Evolutionary conservation across 2,113 vertebrate species (phyloP).

Genomic region (Agelaius tricolor): DNA sequence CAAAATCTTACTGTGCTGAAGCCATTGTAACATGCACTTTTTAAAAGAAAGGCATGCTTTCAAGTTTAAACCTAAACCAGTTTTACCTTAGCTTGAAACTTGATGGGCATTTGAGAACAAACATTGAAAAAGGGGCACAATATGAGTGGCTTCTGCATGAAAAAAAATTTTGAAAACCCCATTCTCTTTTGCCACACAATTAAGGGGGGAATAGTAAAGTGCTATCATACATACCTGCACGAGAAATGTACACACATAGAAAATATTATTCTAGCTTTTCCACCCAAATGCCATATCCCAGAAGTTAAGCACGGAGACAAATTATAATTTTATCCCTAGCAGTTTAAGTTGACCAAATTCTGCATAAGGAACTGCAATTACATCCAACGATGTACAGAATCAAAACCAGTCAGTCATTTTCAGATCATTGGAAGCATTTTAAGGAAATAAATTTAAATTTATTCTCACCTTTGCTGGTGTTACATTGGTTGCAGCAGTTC

Average conservation of each 20-base stretch:
- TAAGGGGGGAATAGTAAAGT: neutral
- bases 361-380: neutral
- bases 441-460: neutral
- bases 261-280: neutral
- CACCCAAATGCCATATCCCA: neutral
- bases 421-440: neutral
- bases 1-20: neutral
- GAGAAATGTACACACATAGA: rapidly evolving
- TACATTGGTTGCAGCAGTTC: conserved; percentile 86
- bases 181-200: neutral
- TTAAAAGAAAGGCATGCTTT: neutral
- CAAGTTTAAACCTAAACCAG: neutral
- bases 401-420: neutral
- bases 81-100: neutral
- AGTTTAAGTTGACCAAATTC: neutral
- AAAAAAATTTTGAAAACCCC: neutral
- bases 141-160: neutral
- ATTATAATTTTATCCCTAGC: neutral
- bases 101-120: neutral
- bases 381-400: neutral
- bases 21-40: rapidly evolving
- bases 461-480: conserved; percentile 92
- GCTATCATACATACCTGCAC: neutral
- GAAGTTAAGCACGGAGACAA: neutral
- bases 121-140: neutral